These are phyloP conservation scores for Aleadryas rufinucha DNA, from an alignment of 2,113 vertebrate species.

Conservation along the genomic window DNA sequence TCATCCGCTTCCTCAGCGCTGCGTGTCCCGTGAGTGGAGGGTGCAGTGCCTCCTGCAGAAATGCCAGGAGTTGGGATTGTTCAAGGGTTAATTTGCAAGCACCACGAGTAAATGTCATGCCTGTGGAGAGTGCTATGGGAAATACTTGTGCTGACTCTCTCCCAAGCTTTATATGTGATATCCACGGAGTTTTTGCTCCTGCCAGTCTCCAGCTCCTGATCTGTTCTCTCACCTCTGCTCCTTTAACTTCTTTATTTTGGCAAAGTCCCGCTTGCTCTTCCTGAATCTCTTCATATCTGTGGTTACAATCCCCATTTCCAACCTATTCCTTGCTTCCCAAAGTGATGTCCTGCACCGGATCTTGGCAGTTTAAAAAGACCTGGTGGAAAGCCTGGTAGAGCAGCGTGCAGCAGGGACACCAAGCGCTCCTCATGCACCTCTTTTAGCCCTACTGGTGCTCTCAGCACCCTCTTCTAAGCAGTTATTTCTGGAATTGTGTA, in stretches of 20 bases:
- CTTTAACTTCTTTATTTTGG: not conserved
- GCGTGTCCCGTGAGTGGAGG: fast-evolving
- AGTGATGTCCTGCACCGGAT: not conserved
- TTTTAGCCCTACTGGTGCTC: not conserved
- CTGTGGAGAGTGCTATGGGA: not conserved
- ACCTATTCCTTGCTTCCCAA: not conserved
- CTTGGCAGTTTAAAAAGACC: not conserved
- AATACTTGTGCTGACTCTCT: not conserved
- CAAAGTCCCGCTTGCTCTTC: not conserved
- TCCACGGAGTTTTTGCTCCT: not conserved
- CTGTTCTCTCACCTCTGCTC: not conserved
- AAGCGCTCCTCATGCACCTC: fast-evolving
- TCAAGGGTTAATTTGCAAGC: not conserved
- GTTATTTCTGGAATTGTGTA: not conserved
- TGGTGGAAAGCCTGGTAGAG: not conserved
- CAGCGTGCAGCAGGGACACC: not conserved
- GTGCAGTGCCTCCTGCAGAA: not conserved
- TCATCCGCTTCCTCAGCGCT: not conserved
- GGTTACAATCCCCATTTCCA: not conserved
- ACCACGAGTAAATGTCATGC: not conserved
- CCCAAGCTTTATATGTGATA: not conserved
- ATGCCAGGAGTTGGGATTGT: not conserved
- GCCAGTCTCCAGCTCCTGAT: not conserved
- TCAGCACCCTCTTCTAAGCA: not conserved
- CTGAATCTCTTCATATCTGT: not conserved